Conservation (phyloP, 2,888 invertebrate species). For the Euzophera pinguis region DNA sequence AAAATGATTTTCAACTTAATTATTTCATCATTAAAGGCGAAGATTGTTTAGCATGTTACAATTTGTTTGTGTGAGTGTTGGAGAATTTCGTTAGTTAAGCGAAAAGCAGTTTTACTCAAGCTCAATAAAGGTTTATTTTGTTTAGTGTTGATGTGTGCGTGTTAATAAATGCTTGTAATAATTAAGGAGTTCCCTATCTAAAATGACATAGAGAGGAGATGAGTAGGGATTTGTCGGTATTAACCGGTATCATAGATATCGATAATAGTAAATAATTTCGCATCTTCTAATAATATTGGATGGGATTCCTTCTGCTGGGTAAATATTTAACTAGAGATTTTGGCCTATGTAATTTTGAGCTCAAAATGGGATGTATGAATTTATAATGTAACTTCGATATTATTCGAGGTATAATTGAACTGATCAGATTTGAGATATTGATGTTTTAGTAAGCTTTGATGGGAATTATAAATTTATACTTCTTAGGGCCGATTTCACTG, state of each 20-base stretch:
- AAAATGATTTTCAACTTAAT: slow-evolving; percentile 9
- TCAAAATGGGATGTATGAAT: too few relatives aligned
- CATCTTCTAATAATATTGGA: background rate
- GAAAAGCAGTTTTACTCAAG: background rate
- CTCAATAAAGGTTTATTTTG: slow-evolving; percentile 14
- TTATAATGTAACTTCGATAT: too few relatives aligned
- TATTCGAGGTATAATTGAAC: too few relatives aligned
- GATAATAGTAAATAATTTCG: slow-evolving; percentile 1
- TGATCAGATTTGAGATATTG: background rate
- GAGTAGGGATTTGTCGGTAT: slow-evolving; percentile 14
- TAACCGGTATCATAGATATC: slow-evolving; percentile 8
- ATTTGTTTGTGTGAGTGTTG: background rate
- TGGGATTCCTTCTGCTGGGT: background rate
- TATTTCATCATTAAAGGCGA: slow-evolving; percentile 4
- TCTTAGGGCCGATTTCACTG: too few relatives aligned
- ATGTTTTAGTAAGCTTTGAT: too few relatives aligned
- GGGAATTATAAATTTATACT: too few relatives aligned
- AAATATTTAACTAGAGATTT: slow-evolving; percentile 4
- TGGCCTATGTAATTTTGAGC: background rate
- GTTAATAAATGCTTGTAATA: slow-evolving; percentile 28
- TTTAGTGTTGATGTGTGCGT: slow-evolving; percentile 20
- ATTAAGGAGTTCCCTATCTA: slow-evolving; percentile 27
- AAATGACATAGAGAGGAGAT: slow-evolving; percentile 22
- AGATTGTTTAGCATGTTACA: slow-evolving; percentile 8
- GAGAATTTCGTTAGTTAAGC: background rate